Base-by-base conservation (phyloP, 2,888 invertebrate species). In the Pollenia griseotomentosa region DNA sequence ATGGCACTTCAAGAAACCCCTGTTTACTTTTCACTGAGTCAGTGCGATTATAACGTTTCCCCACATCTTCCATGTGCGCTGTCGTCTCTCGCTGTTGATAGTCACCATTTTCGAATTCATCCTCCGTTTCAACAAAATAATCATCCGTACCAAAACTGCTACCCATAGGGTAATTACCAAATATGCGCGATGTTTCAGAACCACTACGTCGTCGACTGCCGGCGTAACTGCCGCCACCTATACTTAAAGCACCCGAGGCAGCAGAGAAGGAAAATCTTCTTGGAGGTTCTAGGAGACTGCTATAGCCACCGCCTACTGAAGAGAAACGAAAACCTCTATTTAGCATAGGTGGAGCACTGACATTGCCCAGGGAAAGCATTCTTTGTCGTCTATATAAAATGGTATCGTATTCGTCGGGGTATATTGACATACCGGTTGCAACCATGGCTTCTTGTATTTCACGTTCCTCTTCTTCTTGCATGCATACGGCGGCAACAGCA, bases 401-500 rank as follows among this genome's bases (percentile, higher is more conserved):
- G 90, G 93, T 89, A 91, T 93, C 91, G 91, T 94, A 92, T 93
- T 94, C 92, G 93, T 94, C 94, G 85, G 93, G 93, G 88, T 93
- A 93, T 85, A 94, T 93, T 86, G 95, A 94, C 91, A 94, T 94
- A 68, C 94, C 94, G n/a, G 94, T 94, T 88, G 96, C 96, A 90
- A 97, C 97, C 88, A 97, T 93, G 44, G 96, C 97, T 78, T 96
- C 96, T 70, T 95, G 96, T 59, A 97, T 94, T 89, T 96, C 96
- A 10, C 96, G 95, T 91, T 97, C 97, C 91, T 96, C 96, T 91
- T 96, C 96, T 71, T 95, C 95, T 89, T 96, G 95, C 93, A 96
- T 96, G 79, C 96, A 97, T 2, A 96, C 97, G 88, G 96, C 97
- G 0, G 96, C 96, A 71, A 96, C 95, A 70, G 96, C 96, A 40